Evolutionary conservation across 2,113 vertebrate species (phyloP), one percentile per base, ranked within the genome.

Genomic region (Notechis scutatus): DNA sequence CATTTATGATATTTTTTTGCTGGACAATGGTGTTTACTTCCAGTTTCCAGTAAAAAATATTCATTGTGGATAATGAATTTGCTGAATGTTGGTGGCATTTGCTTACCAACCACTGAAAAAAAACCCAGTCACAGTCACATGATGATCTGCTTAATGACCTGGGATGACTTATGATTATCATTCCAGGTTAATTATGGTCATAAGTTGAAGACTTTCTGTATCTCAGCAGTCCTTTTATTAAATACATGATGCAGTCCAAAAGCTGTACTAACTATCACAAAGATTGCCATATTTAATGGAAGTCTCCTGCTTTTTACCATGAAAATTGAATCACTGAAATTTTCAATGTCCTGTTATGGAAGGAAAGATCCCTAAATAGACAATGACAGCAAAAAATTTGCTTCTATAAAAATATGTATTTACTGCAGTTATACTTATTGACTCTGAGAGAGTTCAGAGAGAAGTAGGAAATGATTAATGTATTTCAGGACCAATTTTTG

Each of bases 401-500:
- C 3, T 69, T 69, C 64, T 69, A 69, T 69, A 39, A 69, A 69
- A 69, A 69, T 34, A 69, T n/a, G 21, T n/a, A 42, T 26, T 47
- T 4, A 54, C 42, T 34, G 45, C 57, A 91, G 20, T 0, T 64
- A 94, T 45, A 47, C 26, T 93, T 95, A 59, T 87, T 91, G 90
- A 93, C 89, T 45, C 26, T 81, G 89, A 89, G 88, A 90, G 0
- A 12, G 90, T 26, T 74, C 57, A 55, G 1, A 90, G 92, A 92
- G 18, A 3, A 94, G 94, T n/a, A 6, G 91, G 90, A 93, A 88
- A 55, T 0, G 87, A 96, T 92, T 1, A 29, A 69, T 90, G 14
- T 1, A 90, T 92, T 45, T 90, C 85, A 59, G 12, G 15, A 92
- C 47, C 34, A 90, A 42, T 85, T 26, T 91, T 52, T 86, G 42